Evolutionary conservation across 2,113 vertebrate species (phyloP), one percentile per base, ranked within the genome.

Genomic region (Colossoma macropomum): DNA sequence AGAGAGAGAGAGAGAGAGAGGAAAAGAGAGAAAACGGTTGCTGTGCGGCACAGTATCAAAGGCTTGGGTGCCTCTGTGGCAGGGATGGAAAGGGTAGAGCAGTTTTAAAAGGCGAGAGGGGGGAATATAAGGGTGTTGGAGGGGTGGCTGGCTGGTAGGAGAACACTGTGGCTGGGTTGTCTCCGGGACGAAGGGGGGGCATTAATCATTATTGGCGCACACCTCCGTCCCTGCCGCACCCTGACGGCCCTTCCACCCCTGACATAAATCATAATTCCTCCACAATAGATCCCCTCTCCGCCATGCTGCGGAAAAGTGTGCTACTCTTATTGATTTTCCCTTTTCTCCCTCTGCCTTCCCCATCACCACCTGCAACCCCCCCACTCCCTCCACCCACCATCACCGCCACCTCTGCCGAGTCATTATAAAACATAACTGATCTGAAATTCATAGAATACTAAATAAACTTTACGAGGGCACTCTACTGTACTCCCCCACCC

Each of bases 181-280:
- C 90, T 89, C 86, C 89, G 90, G 92, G 83, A 89, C 86, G 89
- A 90, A 90, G 91, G 89, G 91, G 92, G 94, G 93, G 93, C 94
- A 98, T 99, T 97, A 98, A 98, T 98, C 97, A 99, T 98, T 98
- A 98, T 98, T 96, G 97, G 98, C 95, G 95, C 95, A 96, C 96
- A 97, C 97, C 96, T 97, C 96, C 93, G 96, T 97, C 95, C 95
- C 89, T 92, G 95, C 95, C 94, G 93, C 94, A 69, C 90, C 92
- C 93, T 95, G 95, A 95, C 95, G 95, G 96, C 96, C 88, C 93
- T 92, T 95, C 93, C 95, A 97, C 95, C 94, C 95, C 94, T 92
- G 96, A 97, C 96, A 99, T 98, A 98, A 99, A 99, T 99, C 97
- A 98, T 98, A 97, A 98, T 98, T 98, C 97, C 95, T 94, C 94